phyloP scores from a whole-genome alignment of 2,888 invertebrate genomes.

The Cistogaster globosa region DNA sequence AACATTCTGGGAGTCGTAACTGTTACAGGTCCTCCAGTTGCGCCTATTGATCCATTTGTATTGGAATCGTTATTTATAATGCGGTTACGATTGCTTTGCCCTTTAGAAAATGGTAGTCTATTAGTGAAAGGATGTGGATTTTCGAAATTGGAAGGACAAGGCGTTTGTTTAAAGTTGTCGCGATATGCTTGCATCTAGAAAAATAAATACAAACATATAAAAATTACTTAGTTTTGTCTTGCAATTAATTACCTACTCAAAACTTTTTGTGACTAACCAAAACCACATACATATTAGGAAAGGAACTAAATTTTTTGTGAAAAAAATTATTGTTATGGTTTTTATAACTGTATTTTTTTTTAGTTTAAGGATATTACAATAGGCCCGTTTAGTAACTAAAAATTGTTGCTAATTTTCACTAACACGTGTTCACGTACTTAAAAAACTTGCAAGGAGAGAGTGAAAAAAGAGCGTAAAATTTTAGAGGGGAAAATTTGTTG shows the following conservation, averaged over 20 bases:
- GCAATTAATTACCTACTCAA: not conserved
- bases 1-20: conserved; percentile 81
- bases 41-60: conserved; percentile 29
- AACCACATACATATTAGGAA: conserved; percentile 35
- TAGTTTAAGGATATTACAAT: not conserved
- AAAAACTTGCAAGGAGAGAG: no score
- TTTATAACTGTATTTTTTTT: no score
- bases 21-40: conserved; percentile 25
- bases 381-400: no score
- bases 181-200: conserved; percentile 80
- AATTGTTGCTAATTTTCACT: no score
- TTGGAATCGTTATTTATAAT: conserved; percentile 68
- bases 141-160: conserved; percentile 79
- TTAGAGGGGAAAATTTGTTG: no score
- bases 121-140: conserved; percentile 69
- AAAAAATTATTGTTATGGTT: conserved; percentile 33
- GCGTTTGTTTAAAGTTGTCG: conserved; percentile 81
- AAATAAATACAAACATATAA: conserved; percentile 22
- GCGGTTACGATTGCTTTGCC: conserved; percentile 74
- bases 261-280: not conserved
- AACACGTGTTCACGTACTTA: no score
- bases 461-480: no score
- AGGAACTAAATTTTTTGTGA: conserved; percentile 38
- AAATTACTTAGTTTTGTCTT: not conserved
- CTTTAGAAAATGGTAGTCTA: conserved; percentile 77